A percentile compares a stretch with the other conserved stretches of the same genome.
Conservation (phyloP, 2,888 invertebrate species). For the Allolobophora icterica region DNA sequence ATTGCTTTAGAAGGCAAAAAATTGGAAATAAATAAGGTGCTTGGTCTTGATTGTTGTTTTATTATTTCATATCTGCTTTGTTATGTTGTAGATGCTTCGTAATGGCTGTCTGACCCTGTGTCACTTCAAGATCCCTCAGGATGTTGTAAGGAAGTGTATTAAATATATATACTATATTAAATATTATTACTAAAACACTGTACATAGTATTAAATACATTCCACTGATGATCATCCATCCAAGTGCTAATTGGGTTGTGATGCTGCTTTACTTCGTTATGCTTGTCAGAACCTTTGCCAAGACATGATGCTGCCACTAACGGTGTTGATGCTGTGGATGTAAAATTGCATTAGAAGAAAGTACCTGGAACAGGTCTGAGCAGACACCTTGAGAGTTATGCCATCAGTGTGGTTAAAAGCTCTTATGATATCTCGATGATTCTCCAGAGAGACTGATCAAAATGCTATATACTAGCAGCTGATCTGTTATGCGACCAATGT, state of each 20-base stretch:
- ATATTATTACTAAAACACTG: neutral
- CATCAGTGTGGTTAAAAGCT: neutral
- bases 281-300: neutral
- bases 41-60: neutral
- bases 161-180: neutral
- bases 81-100: conserved; percentile 78
- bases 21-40: too few species aligned
- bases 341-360: neutral
- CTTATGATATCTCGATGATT: neutral
- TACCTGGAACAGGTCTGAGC: neutral
- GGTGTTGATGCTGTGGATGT: neutral
- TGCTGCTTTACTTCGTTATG: neutral
- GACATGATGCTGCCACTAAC: neutral
- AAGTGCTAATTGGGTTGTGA: neutral
- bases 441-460: neutral
- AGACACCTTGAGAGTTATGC: neutral
- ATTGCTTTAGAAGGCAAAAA: neutral
- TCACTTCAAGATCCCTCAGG: conserved; percentile 91
- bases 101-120: conserved; percentile 93
- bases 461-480: neutral
- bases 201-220: neutral
- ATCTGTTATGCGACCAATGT: neutral
- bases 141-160: conserved; percentile 71
- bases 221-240: neutral
- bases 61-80: neutral